Conservation (phyloP, 2,797 vertebrate genomes). For the Rhabdomys pumilio region DNA sequence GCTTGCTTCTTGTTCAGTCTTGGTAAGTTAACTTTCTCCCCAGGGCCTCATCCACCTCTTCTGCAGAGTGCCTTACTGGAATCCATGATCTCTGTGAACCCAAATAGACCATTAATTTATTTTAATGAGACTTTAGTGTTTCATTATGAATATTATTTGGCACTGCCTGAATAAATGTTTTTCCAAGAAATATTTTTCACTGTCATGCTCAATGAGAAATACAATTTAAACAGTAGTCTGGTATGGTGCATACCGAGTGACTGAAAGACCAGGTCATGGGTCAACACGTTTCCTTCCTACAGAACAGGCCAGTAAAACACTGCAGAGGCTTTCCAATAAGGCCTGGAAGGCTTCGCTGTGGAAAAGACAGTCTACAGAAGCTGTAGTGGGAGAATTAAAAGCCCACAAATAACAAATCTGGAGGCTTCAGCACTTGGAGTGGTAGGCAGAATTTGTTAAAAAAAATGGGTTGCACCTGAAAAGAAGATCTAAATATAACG, state of each 20-base stretch:
- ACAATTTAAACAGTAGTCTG: neutral
- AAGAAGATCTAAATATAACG: neutral
- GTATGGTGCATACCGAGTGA: neutral
- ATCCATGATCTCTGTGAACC: neutral
- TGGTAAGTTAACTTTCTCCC: neutral
- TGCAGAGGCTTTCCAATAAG: neutral
- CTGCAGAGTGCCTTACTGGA: neutral
- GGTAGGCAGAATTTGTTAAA: neutral
- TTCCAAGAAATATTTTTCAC: slow-evolving; percentile 25
- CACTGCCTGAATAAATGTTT: slow-evolving; percentile 15
- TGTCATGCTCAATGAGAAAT: slow-evolving; percentile 17
- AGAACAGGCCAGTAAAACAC: neutral
- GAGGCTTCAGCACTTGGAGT: neutral
- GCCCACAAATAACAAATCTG: neutral
- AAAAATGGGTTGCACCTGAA: neutral
- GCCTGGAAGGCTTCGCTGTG: neutral
- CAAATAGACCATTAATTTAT: neutral
- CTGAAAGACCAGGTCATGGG: neutral
- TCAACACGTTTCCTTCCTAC: neutral
- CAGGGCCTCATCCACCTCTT: neutral
- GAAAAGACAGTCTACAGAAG: neutral
- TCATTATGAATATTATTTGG: slow-evolving; percentile 7
- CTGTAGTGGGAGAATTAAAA: neutral
- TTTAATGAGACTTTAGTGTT: neutral
- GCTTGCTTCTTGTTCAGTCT: neutral